Percentiles rank a stretch among this genome's conserved stretches.
These are phyloP conservation scores for Copsychus sechellarum DNA, from an alignment of 2,113 vertebrate species.

Conservation along the genomic window DNA sequence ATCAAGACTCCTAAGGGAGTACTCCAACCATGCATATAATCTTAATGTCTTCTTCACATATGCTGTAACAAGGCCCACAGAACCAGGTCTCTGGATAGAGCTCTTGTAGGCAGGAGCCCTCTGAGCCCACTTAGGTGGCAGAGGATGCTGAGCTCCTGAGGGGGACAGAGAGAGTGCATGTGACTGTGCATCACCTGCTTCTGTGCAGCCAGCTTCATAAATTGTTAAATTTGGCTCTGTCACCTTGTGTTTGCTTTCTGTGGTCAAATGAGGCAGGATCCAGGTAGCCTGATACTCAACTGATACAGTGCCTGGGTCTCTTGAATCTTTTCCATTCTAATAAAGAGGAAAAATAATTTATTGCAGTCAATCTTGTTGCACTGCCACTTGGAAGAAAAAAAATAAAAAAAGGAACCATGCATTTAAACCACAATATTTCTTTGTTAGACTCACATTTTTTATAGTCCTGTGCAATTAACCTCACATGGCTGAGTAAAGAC, in stretches of 20 bases:
- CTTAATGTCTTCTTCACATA: not conserved
- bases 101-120: not conserved
- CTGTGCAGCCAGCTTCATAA: not conserved
- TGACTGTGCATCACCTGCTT: not conserved
- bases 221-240: not conserved
- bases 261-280: not conserved
- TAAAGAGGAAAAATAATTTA: not conserved
- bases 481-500: not conserved
- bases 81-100: not conserved
- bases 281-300: not conserved
- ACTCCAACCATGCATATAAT: not conserved
- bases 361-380: not conserved
- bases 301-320: not conserved
- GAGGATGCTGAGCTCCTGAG: rapidly evolving
- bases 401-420: no score
- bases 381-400: not conserved
- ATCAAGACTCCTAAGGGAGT: not conserved
- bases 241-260: not conserved
- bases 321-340: not conserved
- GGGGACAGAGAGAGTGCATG: not conserved
- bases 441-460: not conserved
- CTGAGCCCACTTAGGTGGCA: rapidly evolving
- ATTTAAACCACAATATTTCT: not conserved
- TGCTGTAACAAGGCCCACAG: not conserved
- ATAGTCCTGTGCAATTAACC: not conserved